phyloP scores from a whole-genome alignment of 1,140 invertebrate genomes.

The Apis mellifera region Amel_HAv3.1 CM009931.2:17875501-17876000 shows the following conservation, averaged over 20 bases:
- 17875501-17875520: conserved; percentile 63
- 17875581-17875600: conserved; percentile 28
- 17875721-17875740: neutral
- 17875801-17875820: conserved; percentile 11
- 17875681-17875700: neutral
- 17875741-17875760: neutral
- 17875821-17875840: conserved; percentile 1
- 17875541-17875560: conserved; percentile 41
- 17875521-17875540: conserved; percentile 47
- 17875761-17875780: conserved; percentile 9
- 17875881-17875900: neutral
- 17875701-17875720: neutral
- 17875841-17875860: conserved; percentile 36
- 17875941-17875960: neutral
- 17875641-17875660: neutral
- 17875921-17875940: neutral
- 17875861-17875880: conserved; percentile 14
- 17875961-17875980: neutral
- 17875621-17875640: neutral
- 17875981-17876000: neutral
- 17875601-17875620: neutral
- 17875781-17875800: neutral
- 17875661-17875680: too few relatives aligned
- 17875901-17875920: conserved; percentile 35
- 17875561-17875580: conserved; percentile 52